Evolutionary conservation across 2,113 vertebrate species (phyloP), one percentile per base, ranked within the genome.

Genomic region (Pachyramphus minor): DNA sequence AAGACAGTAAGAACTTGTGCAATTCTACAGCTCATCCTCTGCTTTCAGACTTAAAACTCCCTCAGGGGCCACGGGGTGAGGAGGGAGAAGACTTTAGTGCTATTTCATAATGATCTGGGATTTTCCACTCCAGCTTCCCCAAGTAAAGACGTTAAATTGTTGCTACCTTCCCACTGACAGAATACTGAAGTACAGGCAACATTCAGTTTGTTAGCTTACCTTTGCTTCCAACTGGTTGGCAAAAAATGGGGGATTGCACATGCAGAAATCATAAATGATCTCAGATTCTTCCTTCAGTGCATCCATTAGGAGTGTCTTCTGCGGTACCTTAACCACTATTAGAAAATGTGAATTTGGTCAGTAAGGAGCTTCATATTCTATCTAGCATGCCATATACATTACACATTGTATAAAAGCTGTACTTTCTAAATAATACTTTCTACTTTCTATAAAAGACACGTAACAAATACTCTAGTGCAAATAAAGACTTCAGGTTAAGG

Each of bases 241-340:
- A 95, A 99, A 99, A 97, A 99, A 99, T 4, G 99, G 99, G 64
- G 99, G 99, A 73, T 99, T 99, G 95, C 99, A 99, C 99, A 99
- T 99, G 96, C 99, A 99, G 97, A 99, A 99, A 96, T 99, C 99
- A 31, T 99, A 99, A 83, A 99, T 88, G 1, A 99, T 98, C 81
- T 99, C 98, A 24, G 99, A 99, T 97, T 99, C 99, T 92, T 99
- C 99, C 95, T 99, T 99, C 93, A 99, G 97, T 25, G 99, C 99
- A 92, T 99, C 99, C 99, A 99, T 99, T 82, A 99, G 95, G 68
- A 99, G 97, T 44, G 99, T 99, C 98, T 99, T 99, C 98, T 99
- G 99, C 74, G 99, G 99, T 49, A 99, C 99, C 97, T 99, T 99
- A 78, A 99, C 99, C 91, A 99, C 99, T 99, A 94, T 66, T 6